phyloP scores from a whole-genome alignment of 2,888 invertebrate species.

The Synergus itoensis region DNA sequence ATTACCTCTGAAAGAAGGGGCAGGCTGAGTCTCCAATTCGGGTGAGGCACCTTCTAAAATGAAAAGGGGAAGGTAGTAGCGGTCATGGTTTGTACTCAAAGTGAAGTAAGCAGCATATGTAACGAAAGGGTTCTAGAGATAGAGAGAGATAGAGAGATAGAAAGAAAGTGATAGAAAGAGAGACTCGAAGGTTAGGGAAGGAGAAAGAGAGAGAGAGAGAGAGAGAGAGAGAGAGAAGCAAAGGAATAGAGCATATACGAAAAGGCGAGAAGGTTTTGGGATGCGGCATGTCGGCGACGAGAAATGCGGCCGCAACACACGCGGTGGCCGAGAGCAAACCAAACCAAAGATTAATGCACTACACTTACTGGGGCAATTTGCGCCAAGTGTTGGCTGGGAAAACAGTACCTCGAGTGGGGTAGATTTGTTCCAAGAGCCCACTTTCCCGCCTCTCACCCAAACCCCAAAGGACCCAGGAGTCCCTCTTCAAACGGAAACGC shows the following conservation, averaged over 20 bases:
- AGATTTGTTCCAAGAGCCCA: slow-evolving; percentile 67
- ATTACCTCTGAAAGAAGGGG: slow-evolving; percentile 61
- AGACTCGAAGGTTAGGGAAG: slow-evolving; percentile 52
- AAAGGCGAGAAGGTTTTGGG: slow-evolving; percentile 59
- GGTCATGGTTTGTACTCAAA: slow-evolving; percentile 29
- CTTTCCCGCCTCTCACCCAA: slow-evolving; percentile 44
- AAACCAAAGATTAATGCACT: slow-evolving; percentile 78
- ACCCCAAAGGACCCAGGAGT: slow-evolving; percentile 51
- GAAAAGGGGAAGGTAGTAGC: slow-evolving; percentile 42
- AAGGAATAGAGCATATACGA: slow-evolving; percentile 47
- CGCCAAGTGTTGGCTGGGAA: slow-evolving; percentile 74
- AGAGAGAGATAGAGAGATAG: neutral
- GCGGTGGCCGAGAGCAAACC: slow-evolving; percentile 72
- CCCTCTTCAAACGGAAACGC: slow-evolving; percentile 44
- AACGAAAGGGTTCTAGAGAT: neutral
- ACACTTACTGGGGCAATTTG: slow-evolving; percentile 78
- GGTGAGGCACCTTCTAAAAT: slow-evolving; percentile 38
- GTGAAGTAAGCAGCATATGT: slow-evolving; percentile 5
- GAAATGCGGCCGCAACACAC: slow-evolving; percentile 76
- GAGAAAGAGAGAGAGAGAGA: slow-evolving; percentile 52
- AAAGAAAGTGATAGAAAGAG: slow-evolving; percentile 41
- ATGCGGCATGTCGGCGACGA: slow-evolving; percentile 73
- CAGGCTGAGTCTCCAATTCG: slow-evolving; percentile 30
- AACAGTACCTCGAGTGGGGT: slow-evolving; percentile 61
- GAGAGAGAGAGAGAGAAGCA: slow-evolving; percentile 52